These are phyloP conservation scores for Typhlichthys eigenmanni DNA, from an alignment of 2,797 vertebrate species.

Conservation along the genomic window DNA sequence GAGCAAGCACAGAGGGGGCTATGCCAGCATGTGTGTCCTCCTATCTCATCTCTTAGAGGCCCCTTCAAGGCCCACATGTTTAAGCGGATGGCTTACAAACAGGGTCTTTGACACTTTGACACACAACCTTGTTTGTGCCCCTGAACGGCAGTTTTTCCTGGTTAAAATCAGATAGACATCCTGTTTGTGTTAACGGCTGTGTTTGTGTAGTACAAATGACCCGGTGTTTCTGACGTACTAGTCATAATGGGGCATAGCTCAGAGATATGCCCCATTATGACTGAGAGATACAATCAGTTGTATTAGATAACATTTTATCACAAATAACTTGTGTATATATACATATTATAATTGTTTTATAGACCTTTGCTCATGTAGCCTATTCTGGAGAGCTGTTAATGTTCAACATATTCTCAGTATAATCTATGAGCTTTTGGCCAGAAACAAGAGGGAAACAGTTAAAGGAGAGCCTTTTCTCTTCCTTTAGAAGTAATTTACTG, in stretches of 20 bases:
- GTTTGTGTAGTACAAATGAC: no score
- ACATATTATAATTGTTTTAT: no score
- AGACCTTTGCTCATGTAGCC: not conserved
- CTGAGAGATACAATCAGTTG: no score
- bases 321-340: no score
- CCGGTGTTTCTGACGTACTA: not conserved
- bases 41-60: slow-evolving; percentile 27
- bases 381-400: slow-evolving; percentile 1
- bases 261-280: no score
- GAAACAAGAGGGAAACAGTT: slow-evolving; percentile 46
- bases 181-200: no score
- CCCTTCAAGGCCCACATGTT: slow-evolving; percentile 25
- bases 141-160: not conserved
- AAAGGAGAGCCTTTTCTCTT: slow-evolving; percentile 49
- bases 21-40: slow-evolving; percentile 8
- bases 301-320: no score
- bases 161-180: no score
- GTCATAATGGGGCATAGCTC: not conserved
- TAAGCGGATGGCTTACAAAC: slow-evolving; percentile 18
- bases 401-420: slow-evolving; percentile 14
- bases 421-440: slow-evolving; percentile 25
- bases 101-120: slow-evolving; percentile 11
- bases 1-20: no score
- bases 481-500: slow-evolving; percentile 53
- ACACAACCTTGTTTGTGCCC: slow-evolving; percentile 33